Evolutionary conservation across 2,797 vertebrate genomes (phyloP), one percentile per base, ranked within the genome.

Genomic region (Tympanoctomys barrerae): DNA sequence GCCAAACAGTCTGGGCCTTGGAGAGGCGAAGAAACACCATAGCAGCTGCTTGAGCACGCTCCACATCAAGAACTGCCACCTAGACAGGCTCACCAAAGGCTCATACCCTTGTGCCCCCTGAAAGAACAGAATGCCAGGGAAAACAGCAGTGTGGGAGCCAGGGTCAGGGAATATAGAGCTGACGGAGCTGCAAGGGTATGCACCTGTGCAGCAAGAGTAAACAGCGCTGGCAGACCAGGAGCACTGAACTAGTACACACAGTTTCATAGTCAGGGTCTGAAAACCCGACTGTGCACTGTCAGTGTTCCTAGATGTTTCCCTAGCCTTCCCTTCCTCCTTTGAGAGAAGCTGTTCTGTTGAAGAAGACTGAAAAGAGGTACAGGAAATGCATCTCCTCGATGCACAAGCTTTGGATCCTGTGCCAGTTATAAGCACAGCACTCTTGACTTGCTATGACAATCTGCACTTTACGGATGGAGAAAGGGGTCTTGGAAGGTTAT

Each of bases 1-100:
- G 3, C 16, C 0, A 52, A 42, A 79, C 33, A 49, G 33, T 3
- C 11, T 22, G 1, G 11, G 33, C 2, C 13, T 22, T 36, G 6
- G 1, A 12, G 26, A 46, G 0, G 0, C 16, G 21, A 24, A 10
- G 46, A 24, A 7, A 7, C 12, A 4, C 1, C 16, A 2, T 57
- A 31, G 16, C 3, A 18, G 46, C n/a, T 8, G 42, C 5, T 42
- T 42, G 33, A 21, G 22, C 59, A 22, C 46, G 54, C 16, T 16
- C 24, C 0, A 0, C 24, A n/a, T 36, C 5, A 6, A 59, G 57
- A 73, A 12, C 13, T 19, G 39, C 10, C 13, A 16, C 0, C 31
- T 59, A 18, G 26, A 42, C 61, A 33, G 36, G 12, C 49, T 82
- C 52, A 31, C 2, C 18, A 73, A 94, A 49, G 39, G 39, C n/a